phyloP scores from a whole-genome alignment of 2,797 vertebrate species.

The Vultur gryphus region DNA sequence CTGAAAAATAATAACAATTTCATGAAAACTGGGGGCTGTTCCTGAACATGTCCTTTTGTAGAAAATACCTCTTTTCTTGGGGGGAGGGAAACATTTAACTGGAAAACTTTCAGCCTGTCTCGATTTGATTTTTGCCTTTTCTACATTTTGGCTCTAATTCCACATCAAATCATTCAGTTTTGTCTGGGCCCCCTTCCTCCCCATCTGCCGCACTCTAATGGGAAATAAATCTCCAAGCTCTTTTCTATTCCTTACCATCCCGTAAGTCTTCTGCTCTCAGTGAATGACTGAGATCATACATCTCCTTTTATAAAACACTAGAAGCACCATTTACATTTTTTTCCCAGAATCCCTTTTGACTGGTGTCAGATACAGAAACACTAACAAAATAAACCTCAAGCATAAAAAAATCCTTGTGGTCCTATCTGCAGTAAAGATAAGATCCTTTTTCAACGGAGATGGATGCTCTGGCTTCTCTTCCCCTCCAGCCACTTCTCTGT shows the following conservation, averaged over 20 bases:
- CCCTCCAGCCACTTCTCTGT: not conserved
- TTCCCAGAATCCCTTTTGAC: not conserved
- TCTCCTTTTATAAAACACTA: not conserved
- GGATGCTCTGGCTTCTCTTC: not conserved
- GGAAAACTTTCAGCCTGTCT: not conserved
- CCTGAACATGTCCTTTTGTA: not conserved
- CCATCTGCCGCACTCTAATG: not conserved
- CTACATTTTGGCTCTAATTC: not conserved
- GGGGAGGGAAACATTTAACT: not conserved
- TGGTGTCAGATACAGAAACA: not conserved
- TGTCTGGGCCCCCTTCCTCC: not conserved
- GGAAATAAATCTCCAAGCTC: conserved; percentile 13
- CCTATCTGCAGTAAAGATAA: not conserved
- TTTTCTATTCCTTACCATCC: not conserved
- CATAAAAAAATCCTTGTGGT: not conserved
- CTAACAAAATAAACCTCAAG: not conserved
- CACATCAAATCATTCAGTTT: not conserved
- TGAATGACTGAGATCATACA: not conserved
- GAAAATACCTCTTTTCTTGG: not conserved
- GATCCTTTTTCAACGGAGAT: not conserved
- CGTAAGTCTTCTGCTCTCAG: not conserved
- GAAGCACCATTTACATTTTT: not conserved
- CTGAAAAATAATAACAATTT: not conserved
- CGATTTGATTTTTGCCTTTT: not conserved
- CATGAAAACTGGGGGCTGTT: not conserved